Base-by-base conservation (phyloP, 2,797 vertebrate genomes). In the Buceros bicornis region DNA sequence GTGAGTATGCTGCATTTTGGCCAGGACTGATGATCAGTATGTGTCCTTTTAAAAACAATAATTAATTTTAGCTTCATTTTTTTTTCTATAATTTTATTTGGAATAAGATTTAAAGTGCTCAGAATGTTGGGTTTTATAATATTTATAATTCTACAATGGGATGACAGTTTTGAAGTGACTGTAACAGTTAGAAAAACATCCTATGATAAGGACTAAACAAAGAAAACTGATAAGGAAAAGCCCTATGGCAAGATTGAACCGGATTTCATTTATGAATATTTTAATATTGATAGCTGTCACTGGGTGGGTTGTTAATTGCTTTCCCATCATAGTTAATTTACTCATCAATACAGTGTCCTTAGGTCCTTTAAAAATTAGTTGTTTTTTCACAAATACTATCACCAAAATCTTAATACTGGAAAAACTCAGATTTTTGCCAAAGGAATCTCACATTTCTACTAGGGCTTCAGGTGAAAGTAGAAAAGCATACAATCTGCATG, bases 341-440 rank as follows among this genome's bases (percentile, higher is more conserved):
- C 19, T 90, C 14, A 66, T 79, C 73, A 66, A 40, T 87, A 40
- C 9, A 61, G 25, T 31, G 21, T 64, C 62, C 25, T 24, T 51
- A 73, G 28, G 14, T 54, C 29, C 58, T 94, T 89, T 76, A 85
- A 95, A 95, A 89, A 56, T 66, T 21, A 47, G 53, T 56, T 88
- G 20, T 8, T 70, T 93, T 93, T 88, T 89, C 61, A 54, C 10
- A 50, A 85, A 33, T 78, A 57, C 7, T 87, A 26, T 13, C 85
- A 80, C 16, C 16, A 61, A 79, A 92, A 81, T 33, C n/a, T n/a
- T 86, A 67, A 78, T 13, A 31, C 21, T 48, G 29, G 66, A 73
- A 57, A 72, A 80, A 9, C 35, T 47, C 83, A 57, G 11, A 67
- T 93, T 83, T 37, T 71, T 82, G 57, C 24, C 62, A 81, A 54